Percentiles rank a stretch among this genome's conserved stretches.
Evolutionary conservation across 1,140 invertebrate genomes (phyloP).

Genomic region (Drosophila subobscura): DNA sequence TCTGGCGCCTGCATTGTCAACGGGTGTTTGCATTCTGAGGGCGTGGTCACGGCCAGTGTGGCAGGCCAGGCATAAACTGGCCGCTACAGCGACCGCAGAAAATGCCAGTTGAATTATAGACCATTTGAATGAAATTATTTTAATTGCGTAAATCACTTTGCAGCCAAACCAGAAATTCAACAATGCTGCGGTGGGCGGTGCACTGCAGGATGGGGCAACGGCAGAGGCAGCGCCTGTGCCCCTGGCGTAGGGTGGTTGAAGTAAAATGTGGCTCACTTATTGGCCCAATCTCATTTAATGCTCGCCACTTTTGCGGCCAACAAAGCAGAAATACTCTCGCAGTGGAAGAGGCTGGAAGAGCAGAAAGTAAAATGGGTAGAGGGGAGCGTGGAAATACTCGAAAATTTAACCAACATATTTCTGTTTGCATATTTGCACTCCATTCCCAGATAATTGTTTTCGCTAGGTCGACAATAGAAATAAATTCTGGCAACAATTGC

Average conservation of each 20-base stretch:
- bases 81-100: constrained; percentile 56
- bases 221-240: constrained; percentile 11
- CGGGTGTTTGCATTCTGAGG: constrained; percentile 14
- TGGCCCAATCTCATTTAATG: constrained; percentile 72
- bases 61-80: constrained; percentile 45
- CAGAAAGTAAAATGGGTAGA: not conserved
- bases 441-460: constrained; percentile 70
- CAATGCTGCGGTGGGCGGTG: constrained; percentile 63
- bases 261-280: constrained; percentile 62
- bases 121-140: constrained; percentile 81
- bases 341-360: not conserved
- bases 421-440: constrained; percentile 73
- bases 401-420: constrained; percentile 71
- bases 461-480: constrained; percentile 66
- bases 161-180: constrained; percentile 71
- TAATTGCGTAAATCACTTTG: constrained; percentile 82
- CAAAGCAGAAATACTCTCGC: constrained; percentile 9
- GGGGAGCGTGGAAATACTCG: constrained; percentile 36
- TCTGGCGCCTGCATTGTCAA: constrained; percentile 30
- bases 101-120: constrained; percentile 80
- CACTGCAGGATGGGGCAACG: constrained; percentile 1
- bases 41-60: constrained; percentile 38
- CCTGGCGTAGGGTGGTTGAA: not conserved
- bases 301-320: constrained; percentile 44
- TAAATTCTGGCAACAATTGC: constrained; percentile 67